These are phyloP conservation scores for Nomada ruficornis DNA, from an alignment of 2,888 invertebrate species.

Conservation along the genomic window DNA sequence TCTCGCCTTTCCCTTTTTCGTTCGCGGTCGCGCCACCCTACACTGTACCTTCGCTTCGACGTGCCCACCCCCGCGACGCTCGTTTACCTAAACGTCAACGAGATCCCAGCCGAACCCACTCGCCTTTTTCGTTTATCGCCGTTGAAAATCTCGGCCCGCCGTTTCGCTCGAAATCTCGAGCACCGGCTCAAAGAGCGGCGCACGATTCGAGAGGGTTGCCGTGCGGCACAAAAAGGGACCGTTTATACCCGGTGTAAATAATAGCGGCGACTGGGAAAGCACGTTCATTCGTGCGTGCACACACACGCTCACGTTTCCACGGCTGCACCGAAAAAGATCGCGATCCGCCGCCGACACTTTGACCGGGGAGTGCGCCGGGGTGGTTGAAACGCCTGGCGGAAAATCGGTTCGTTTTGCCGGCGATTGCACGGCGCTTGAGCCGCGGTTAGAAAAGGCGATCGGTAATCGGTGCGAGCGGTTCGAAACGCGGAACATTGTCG, in stretches of 20 bases:
- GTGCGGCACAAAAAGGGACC: constrained; percentile 34
- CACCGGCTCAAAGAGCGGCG: neutral
- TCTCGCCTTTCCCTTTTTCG: neutral
- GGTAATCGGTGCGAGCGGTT: constrained; percentile 37
- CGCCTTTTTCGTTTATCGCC: constrained; percentile 22
- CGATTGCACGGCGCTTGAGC: constrained; percentile 14
- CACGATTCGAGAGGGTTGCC: constrained; percentile 27
- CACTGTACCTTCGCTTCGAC: constrained; percentile 7
- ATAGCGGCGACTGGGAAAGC: constrained; percentile 34
- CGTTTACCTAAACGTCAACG: constrained; percentile 26
- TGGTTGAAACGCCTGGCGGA: constrained; percentile 13
- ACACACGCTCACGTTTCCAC: neutral
- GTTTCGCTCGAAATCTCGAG: constrained; percentile 1
- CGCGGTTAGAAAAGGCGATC: constrained; percentile 6
- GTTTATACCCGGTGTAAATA: constrained; percentile 25
- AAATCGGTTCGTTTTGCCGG: constrained; percentile 48
- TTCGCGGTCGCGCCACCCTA: neutral
- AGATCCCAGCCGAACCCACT: neutral
- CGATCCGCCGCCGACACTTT: constrained; percentile 36
- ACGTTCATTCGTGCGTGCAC: neutral
- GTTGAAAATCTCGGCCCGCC: neutral
- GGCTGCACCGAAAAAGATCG: constrained; percentile 29
- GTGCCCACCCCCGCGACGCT: neutral
- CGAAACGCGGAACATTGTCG: constrained; percentile 30
- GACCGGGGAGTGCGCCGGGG: neutral